Base-by-base conservation (phyloP, 2,797 vertebrate species). In the Tauraco hartlaubi region DNA sequence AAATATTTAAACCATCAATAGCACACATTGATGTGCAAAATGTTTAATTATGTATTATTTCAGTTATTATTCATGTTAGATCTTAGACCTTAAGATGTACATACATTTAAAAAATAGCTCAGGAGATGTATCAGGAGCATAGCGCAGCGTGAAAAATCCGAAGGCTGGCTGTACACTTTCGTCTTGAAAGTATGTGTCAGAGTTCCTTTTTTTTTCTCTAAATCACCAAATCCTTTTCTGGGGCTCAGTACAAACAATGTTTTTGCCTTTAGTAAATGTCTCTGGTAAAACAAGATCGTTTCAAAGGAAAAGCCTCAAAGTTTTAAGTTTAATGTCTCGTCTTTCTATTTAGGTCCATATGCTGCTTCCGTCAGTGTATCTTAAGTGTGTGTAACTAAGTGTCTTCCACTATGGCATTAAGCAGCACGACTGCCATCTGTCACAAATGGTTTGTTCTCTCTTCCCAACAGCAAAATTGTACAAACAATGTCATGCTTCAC, bases 1-100 rank as follows among this genome's bases (percentile, higher is more conserved):
- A 98, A 98, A 97, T 96, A 98, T 97, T 98, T 96, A 98, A 96
- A 94, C 90, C 94, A 96, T 97, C 96, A 96, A 94, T 97, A 97
- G 94, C 95, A 76, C 82, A 96, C 93, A 90, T 85, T 94, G 90
- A 95, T 96, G 88, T 96, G 87, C 95, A 96, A 96, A 97, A 94
- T 95, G 92, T 96, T 98, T 96, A 97, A 97, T 97, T 97, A 97
- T 98, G 95, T 87, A 98, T 97, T 80, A 91, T 94, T 95, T 97
- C 94, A 88, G 93, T 95, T 96, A 95, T 98, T 97, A 98, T 96
- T 98, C 94, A 96, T 97, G 96, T 94, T 90, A 88, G 94, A 96
- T 96, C 94, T 96, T 93, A 96, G 95, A 96, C 95, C 96, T 97
- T 97, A 97, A 95, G 79, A 95, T 95, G 94, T 81, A 89, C 90